These are phyloP conservation scores for Tridacna gigas DNA, from an alignment of 2,888 invertebrate species.

Conservation along the genomic window DNA sequence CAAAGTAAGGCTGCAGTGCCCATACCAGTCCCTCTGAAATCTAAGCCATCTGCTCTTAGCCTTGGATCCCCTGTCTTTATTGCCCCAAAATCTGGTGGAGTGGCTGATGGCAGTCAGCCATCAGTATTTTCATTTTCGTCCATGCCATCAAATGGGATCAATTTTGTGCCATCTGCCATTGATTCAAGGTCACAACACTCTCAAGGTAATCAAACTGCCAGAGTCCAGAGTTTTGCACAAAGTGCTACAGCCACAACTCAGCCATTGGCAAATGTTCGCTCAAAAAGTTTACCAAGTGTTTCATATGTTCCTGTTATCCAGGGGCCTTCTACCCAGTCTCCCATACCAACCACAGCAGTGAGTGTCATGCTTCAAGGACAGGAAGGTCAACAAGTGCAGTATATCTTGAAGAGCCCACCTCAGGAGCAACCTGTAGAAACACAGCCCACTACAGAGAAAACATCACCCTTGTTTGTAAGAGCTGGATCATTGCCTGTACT, in stretches of 20 bases:
- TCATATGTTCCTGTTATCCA: constrained; percentile 20
- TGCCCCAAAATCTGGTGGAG: constrained; percentile 11
- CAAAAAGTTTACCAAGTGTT: constrained; percentile 8
- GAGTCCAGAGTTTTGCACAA: neutral
- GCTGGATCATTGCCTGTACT: constrained; percentile 8
- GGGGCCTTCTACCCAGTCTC: neutral
- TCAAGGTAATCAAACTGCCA: neutral
- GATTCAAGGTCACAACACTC: neutral
- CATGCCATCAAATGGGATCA: neutral
- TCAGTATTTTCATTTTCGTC: neutral
- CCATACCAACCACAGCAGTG: too few relatives aligned
- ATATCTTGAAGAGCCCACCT: neutral
- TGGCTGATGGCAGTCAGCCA: neutral
- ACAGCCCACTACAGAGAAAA: neutral
- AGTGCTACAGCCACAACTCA: neutral
- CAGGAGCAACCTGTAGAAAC: neutral
- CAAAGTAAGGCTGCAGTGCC: neutral
- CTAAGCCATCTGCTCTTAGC: constrained; percentile 13
- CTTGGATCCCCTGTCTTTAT: constrained; percentile 13
- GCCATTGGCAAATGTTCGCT: neutral
- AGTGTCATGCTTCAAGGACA: neutral
- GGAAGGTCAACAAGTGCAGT: neutral
- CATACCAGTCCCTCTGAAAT: neutral
- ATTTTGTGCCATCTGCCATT: neutral
- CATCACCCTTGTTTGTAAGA: neutral